Evolutionary conservation across 2,888 invertebrate genomes (phyloP).

Genomic region (Phlogophora meticulosa): DNA sequence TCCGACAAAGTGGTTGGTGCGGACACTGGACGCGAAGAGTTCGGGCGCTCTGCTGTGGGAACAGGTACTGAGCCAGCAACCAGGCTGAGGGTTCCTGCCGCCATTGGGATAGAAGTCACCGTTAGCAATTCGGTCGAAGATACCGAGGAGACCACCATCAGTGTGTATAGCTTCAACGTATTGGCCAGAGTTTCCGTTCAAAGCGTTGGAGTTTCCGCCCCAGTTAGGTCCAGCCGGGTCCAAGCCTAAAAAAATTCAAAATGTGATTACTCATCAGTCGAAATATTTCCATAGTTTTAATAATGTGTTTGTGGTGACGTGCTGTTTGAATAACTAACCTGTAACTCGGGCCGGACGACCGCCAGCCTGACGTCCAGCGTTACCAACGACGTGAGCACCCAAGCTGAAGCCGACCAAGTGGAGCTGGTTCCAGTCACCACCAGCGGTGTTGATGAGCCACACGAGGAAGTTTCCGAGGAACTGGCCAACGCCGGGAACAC

Average conservation of each 20-base stretch:
- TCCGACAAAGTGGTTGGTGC: slow-evolving; percentile 74
- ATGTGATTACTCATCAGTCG: background rate
- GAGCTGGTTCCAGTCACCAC: slow-evolving; percentile 81
- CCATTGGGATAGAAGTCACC: slow-evolving; percentile 83
- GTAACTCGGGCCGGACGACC: slow-evolving; percentile 74
- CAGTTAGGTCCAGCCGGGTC: slow-evolving; percentile 83
- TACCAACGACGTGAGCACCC: slow-evolving; percentile 86
- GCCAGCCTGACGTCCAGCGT: slow-evolving; percentile 75
- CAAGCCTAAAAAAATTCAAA: slow-evolving; percentile 54
- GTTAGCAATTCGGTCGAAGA: slow-evolving; percentile 70
- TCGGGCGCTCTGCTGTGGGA: slow-evolving; percentile 77
- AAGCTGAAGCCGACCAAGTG: slow-evolving; percentile 88
- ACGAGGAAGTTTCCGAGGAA: slow-evolving; percentile 82
- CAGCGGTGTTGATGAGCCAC: slow-evolving; percentile 80
- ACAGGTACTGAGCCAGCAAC: slow-evolving; percentile 76
- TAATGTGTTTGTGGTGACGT: background rate
- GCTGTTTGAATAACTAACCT: slow-evolving; percentile 66
- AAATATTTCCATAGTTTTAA: background rate
- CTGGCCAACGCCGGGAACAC: slow-evolving; percentile 79
- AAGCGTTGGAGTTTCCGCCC: slow-evolving; percentile 68
- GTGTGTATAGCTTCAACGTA: slow-evolving; percentile 84
- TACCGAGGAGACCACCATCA: slow-evolving; percentile 77
- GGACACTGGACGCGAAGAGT: slow-evolving; percentile 77
- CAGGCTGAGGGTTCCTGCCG: slow-evolving; percentile 79
- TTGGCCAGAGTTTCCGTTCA: slow-evolving; percentile 69